Conservation (phyloP, 1,140 invertebrate genomes). For the Anagrus nilaparvatae region DNA sequence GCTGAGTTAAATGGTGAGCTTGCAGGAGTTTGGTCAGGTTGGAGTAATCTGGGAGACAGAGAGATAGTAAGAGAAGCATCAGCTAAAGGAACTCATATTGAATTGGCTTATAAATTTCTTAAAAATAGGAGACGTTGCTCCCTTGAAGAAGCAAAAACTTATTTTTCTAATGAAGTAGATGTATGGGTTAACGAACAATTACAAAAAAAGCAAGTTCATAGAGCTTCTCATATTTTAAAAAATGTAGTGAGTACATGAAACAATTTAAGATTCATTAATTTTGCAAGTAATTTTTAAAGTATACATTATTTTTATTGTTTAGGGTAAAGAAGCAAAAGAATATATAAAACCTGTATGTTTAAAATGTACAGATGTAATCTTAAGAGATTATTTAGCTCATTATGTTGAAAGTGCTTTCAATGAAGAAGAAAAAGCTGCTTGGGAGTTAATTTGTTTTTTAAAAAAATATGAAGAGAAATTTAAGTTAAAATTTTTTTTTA, state of each 20-base stretch:
- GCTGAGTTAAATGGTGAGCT: constrained; percentile 28
- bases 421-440: constrained; percentile 41
- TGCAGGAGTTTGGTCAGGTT: constrained; percentile 45
- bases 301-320: constrained; percentile 9
- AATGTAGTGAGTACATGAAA: constrained; percentile 38
- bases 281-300: not conserved
- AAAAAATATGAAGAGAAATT: constrained; percentile 36
- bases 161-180: constrained; percentile 44
- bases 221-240: constrained; percentile 50
- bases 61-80: constrained; percentile 56
- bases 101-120: constrained; percentile 48
- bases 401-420: constrained; percentile 45
- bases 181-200: constrained; percentile 51
- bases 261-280: not conserved
- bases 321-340: constrained; percentile 43
- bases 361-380: constrained; percentile 40
- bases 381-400: constrained; percentile 49
- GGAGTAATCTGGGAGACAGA: constrained; percentile 44
- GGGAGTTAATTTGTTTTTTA: constrained; percentile 46
- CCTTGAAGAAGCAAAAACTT: constrained; percentile 41
- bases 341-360: constrained; percentile 47
- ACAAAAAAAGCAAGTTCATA: constrained; percentile 50
- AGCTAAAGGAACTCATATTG: constrained; percentile 51
- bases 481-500: constrained; percentile 15
- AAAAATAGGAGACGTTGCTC: constrained; percentile 43